These are phyloP conservation scores for Apodemus sylvaticus DNA, from an alignment of 2,113 vertebrate genomes.

Conservation along the genomic window DNA sequence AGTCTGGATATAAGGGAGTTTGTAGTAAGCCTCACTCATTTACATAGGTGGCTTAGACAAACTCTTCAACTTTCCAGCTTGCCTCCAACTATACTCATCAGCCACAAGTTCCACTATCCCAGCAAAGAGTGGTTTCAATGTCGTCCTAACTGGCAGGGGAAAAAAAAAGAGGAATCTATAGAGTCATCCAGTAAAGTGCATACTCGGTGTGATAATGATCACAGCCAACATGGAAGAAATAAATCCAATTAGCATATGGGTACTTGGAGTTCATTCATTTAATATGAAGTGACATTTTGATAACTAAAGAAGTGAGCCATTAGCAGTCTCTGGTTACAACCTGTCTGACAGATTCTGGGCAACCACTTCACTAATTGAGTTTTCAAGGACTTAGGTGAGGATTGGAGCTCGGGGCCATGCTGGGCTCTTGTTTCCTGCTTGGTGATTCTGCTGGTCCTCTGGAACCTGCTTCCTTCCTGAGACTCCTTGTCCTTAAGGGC, in stretches of 20 bases:
- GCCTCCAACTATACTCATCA: neutral
- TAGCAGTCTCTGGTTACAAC: constrained; percentile 74
- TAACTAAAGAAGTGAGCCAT: constrained; percentile 77
- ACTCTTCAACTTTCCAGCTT: neutral
- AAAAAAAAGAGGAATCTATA: constrained; percentile 37
- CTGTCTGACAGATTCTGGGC: constrained; percentile 77
- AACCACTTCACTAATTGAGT: constrained; percentile 63
- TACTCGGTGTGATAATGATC: constrained; percentile 49
- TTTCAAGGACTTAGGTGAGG: constrained; percentile 70
- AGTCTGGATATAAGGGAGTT: constrained; percentile 41
- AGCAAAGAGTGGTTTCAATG: neutral
- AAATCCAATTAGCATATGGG: constrained; percentile 76
- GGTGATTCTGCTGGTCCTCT: neutral
- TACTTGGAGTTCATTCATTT: constrained; percentile 71
- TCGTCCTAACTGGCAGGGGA: neutral
- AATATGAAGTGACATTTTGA: constrained; percentile 78
- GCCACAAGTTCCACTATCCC: neutral
- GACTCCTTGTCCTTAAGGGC: neutral
- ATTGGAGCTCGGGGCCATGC: neutral
- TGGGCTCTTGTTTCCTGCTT: neutral
- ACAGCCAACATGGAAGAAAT: constrained; percentile 63
- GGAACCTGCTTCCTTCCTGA: neutral
- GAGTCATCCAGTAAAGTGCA: constrained; percentile 57
- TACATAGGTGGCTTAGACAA: constrained; percentile 16
- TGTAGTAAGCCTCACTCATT: neutral